A percentile compares a stretch with the other conserved stretches of the same genome.
These are phyloP conservation scores for Rhopalosiphum maidis DNA, from an alignment of 1,140 invertebrate genomes.

Conservation along the genomic window DNA sequence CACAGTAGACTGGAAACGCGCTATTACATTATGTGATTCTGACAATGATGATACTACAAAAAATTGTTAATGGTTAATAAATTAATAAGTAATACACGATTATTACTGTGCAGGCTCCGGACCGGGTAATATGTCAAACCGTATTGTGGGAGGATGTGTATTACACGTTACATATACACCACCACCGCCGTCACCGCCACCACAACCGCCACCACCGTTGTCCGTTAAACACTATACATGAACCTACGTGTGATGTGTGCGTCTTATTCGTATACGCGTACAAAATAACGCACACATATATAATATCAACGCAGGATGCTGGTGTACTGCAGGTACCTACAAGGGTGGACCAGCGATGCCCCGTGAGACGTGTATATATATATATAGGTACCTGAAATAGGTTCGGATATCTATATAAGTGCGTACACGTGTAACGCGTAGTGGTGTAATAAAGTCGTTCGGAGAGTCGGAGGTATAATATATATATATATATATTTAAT, in stretches of 20 bases:
- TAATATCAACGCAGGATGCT: background rate
- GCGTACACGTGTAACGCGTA: background rate
- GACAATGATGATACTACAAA: slow-evolving; percentile 57
- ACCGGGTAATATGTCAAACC: slow-evolving; percentile 50
- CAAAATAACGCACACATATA: background rate
- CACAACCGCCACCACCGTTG: background rate
- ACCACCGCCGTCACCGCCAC: background rate
- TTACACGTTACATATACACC: background rate
- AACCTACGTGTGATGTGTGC: too few relatives aligned
- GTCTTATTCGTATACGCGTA: background rate
- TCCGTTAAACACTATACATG: background rate
- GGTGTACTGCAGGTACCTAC: background rate
- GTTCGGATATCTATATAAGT: slow-evolving; percentile 12
- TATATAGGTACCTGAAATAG: too few relatives aligned
- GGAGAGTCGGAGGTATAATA: background rate
- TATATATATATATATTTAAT: background rate
- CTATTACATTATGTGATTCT: slow-evolving; percentile 48
- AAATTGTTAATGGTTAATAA: slow-evolving; percentile 57
- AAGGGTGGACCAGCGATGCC: background rate
- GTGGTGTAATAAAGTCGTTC: slow-evolving; percentile 14
- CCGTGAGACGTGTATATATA: too few relatives aligned
- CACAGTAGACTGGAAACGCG: slow-evolving; percentile 48
- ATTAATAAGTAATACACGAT: slow-evolving; percentile 55
- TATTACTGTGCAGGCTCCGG: background rate
- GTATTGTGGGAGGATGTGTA: slow-evolving; percentile 54